Evolutionary conservation across 2,888 invertebrate genomes (phyloP).

Genomic region (Orchestes rusci): DNA sequence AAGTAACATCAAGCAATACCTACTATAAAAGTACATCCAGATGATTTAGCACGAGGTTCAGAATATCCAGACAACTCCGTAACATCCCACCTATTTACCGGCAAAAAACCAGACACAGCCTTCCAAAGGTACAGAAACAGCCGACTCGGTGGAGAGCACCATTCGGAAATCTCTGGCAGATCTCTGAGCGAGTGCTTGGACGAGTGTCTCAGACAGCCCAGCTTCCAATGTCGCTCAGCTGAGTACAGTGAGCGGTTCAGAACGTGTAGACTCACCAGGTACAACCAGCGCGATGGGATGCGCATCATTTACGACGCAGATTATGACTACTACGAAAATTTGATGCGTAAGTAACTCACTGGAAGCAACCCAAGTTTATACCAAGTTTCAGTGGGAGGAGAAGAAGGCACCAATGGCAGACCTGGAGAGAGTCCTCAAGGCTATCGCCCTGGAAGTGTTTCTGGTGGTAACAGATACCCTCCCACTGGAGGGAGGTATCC

Average conservation of each 20-base stretch:
- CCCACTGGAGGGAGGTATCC: constrained; percentile 25
- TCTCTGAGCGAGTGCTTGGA: constrained; percentile 85
- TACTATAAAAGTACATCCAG: background rate
- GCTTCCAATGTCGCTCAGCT: constrained; percentile 83
- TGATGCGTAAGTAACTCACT: constrained; percentile 68
- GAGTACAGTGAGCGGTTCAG: constrained; percentile 82
- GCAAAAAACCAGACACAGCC: constrained; percentile 75
- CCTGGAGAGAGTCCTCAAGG: constrained; percentile 27
- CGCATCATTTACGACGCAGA: constrained; percentile 84
- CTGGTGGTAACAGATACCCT: constrained; percentile 29
- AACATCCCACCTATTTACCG: constrained; percentile 77
- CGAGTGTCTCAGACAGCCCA: constrained; percentile 81
- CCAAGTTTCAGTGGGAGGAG: constrained; percentile 31
- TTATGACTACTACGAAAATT: constrained; percentile 88
- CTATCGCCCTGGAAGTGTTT: constrained; percentile 28
- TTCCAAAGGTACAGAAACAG: constrained; percentile 83
- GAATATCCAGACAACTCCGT: constrained; percentile 85
- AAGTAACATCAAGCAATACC: constrained; percentile 46
- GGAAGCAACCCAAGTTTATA: background rate
- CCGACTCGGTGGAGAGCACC: constrained; percentile 78
- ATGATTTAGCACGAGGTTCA: constrained; percentile 69
- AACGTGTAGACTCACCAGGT: constrained; percentile 77
- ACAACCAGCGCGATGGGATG: constrained; percentile 82
- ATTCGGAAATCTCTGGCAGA: constrained; percentile 78
- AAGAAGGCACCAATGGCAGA: constrained; percentile 32